Conservation (phyloP, 1,140 invertebrate genomes). For the Lepidurus packardi region DNA sequence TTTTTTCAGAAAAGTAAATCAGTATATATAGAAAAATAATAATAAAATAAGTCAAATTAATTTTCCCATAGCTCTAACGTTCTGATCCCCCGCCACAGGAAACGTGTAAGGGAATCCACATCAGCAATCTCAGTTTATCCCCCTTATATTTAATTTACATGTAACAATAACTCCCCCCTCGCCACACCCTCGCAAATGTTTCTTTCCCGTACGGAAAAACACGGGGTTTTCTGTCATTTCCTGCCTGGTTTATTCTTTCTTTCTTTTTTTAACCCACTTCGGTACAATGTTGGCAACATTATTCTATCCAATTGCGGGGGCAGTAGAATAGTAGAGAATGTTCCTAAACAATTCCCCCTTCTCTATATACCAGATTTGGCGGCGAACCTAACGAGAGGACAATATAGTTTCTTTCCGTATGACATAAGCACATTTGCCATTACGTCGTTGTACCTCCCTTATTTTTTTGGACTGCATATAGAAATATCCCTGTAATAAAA, state of each 20-base stretch:
- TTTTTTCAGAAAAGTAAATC: no score
- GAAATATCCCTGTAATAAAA: constrained; percentile 3
- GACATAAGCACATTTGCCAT: constrained; percentile 15
- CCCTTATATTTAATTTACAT: constrained; percentile 2
- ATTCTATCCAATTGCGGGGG: background rate
- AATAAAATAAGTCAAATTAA: background rate
- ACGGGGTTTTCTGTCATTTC: constrained; percentile 10
- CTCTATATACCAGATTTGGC: background rate
- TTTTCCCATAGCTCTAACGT: background rate
- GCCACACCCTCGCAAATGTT: constrained; percentile 2
- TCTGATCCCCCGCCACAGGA: background rate
- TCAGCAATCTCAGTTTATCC: background rate
- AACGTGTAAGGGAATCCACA: constrained; percentile 1
- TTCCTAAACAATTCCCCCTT: background rate
- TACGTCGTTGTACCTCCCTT: background rate
- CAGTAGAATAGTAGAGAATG: background rate
- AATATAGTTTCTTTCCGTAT: background rate
- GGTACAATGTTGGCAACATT: background rate
- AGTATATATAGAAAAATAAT: background rate
- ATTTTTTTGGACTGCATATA: background rate
- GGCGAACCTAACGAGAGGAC: background rate
- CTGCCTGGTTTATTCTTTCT: background rate
- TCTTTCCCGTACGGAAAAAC: background rate
- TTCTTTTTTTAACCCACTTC: background rate
- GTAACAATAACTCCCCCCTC: background rate